phyloP scores from a whole-genome alignment of 2,797 vertebrate species.

The Podarcis siculus region DNA sequence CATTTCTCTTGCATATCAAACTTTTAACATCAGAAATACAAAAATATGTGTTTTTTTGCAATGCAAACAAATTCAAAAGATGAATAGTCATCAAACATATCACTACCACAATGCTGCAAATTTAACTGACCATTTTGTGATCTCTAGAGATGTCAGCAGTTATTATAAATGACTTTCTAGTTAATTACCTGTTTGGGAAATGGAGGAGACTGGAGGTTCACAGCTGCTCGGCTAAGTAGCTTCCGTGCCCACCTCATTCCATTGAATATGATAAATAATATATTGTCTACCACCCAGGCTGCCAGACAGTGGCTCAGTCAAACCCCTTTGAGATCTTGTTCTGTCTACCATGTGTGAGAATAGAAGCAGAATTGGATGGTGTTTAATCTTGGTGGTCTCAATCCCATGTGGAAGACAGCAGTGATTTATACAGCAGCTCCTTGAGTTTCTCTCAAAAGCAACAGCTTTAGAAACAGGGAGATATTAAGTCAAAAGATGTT shows the following conservation, averaged over 20 bases:
- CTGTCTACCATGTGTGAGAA: conserved; percentile 75
- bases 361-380: conserved; percentile 72
- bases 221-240: conserved; percentile 74
- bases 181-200: conserved; percentile 80
- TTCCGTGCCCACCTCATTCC: conserved; percentile 68
- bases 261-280: conserved; percentile 77
- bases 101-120: conserved; percentile 59
- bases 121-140: conserved; percentile 69
- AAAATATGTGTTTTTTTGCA: conserved; percentile 45
- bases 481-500: not conserved
- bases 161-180: conserved; percentile 80
- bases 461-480: conserved; percentile 56
- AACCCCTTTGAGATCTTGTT: conserved; percentile 72
- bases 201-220: conserved; percentile 76
- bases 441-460: conserved; percentile 65
- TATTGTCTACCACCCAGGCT: conserved; percentile 73
- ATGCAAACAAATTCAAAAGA: conserved; percentile 47
- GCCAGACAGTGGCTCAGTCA: conserved; percentile 73
- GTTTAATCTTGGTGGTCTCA: conserved; percentile 68
- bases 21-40: conserved; percentile 48
- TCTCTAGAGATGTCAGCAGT: conserved; percentile 73
- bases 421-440: conserved; percentile 50
- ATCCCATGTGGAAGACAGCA: conserved; percentile 63
- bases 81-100: conserved; percentile 66
- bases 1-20: conserved; percentile 23